Evolutionary conservation across 2,797 vertebrate species (phyloP), one percentile per base, ranked within the genome.

Genomic region (Echeneis naucrates): DNA sequence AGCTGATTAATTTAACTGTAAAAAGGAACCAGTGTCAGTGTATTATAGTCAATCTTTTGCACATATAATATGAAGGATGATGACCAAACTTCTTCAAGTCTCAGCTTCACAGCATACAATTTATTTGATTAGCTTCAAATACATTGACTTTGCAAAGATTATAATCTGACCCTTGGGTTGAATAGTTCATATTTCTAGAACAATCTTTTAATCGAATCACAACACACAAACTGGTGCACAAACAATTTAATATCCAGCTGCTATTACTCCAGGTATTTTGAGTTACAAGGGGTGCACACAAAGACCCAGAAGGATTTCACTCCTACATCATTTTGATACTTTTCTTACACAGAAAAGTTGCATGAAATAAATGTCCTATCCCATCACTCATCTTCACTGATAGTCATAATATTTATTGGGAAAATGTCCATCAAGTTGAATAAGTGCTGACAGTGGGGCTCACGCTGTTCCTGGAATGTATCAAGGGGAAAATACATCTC

Each of bases 391-490:
- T 8, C 5, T 2, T 55, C 44, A 32, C 32, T 50, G 17, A 47
- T 12, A 27, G 30, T 8, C 66, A 32, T 27, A 47, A 27, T 23
- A 23, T 73, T 62, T 62, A 71, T 23, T 71, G 2, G n/a, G 32
- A 4, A 17, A 51, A 58, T 13, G 3, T 60, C 7, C 44, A 74
- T 33, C 19, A 52, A 44, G 52, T 9, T 59, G 19, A 64, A 52
- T 2, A 77, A 68, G 26, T 58, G 59, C 33, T 77, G 45, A 72
- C 55, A 38, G 26, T 64, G 35, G 3, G 6, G 30, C 30, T 12
- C 35, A 23, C 23, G 19, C 11, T 45, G 33, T 12, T 67, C 5
- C n/a, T 24, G 27, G 8, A 14, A 48, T 4, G 5, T 32, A 7
- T 44, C 27, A 26, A 26, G 21, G 37, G 12, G 5, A 38, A 50